phyloP scores from a whole-genome alignment of 2,888 invertebrate genomes.

The Congeria kusceri region DNA sequence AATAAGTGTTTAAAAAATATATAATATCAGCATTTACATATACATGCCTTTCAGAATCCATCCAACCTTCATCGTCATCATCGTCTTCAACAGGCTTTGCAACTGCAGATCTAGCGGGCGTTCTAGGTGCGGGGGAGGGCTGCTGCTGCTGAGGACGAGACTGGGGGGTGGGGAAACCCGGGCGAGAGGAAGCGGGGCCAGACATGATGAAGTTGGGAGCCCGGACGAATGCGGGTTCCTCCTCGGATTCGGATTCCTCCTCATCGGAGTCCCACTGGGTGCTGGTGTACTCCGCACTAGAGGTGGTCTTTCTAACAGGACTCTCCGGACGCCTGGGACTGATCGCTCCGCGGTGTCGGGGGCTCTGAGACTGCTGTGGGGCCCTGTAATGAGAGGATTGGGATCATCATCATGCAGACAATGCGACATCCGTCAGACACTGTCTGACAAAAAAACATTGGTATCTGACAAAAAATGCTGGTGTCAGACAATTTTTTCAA shows the following conservation, averaged over 20 bases:
- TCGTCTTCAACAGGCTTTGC: conserved; percentile 68
- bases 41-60: conserved; percentile 69
- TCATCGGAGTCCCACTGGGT: conserved; percentile 80
- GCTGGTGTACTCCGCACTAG: conserved; percentile 79
- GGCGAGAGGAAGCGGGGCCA: conserved; percentile 43
- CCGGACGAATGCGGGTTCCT: conserved; percentile 87
- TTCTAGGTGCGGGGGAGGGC: conserved; percentile 56
- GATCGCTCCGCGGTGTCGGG: conserved; percentile 43
- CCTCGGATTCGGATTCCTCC: conserved; percentile 86
- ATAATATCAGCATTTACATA: too few species aligned
- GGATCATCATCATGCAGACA: too few species aligned
- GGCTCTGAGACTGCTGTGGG: conserved; percentile 57
- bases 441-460: too few species aligned
- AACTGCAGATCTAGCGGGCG: conserved; percentile 67
- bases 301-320: conserved; percentile 63
- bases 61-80: conserved; percentile 70
- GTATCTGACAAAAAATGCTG: too few species aligned
- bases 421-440: too few species aligned
- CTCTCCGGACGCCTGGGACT: conserved; percentile 53
- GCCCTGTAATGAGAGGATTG: too few species aligned
- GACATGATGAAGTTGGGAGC: conserved; percentile 44
- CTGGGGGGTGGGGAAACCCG: conserved; percentile 51
- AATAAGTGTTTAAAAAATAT: too few species aligned
- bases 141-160: conserved; percentile 38
- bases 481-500: too few species aligned